These are phyloP conservation scores for Monopis laevigella DNA, from an alignment of 2,888 invertebrate species.

Conservation along the genomic window DNA sequence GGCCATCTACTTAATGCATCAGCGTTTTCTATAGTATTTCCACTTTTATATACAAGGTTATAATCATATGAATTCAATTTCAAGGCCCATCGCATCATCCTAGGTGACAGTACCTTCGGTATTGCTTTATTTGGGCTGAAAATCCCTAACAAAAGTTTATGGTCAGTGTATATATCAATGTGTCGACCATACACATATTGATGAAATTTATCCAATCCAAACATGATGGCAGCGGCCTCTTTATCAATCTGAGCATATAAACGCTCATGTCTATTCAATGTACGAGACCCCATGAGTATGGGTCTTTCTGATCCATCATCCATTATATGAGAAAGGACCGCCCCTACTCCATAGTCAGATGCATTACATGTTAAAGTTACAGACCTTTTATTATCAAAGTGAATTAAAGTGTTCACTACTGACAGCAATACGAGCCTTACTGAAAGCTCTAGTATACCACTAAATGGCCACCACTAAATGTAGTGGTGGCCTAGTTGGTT, in stretches of 20 bases:
- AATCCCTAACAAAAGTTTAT: slow-evolving; percentile 15
- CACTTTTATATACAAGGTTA: slow-evolving; percentile 19
- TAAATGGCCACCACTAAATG: not conserved
- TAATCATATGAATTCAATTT: slow-evolving; percentile 19
- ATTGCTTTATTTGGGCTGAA: slow-evolving; percentile 18
- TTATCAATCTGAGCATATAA: slow-evolving; percentile 19
- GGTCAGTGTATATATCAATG: slow-evolving; percentile 19
- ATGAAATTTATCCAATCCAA: slow-evolving; percentile 14
- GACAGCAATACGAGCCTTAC: too few species aligned
- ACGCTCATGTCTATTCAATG: slow-evolving; percentile 17
- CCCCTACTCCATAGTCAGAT: slow-evolving; percentile 20
- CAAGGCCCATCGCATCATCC: slow-evolving; percentile 20
- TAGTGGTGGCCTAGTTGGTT: too few species aligned
- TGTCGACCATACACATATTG: slow-evolving; percentile 1
- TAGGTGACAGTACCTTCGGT: slow-evolving; percentile 18
- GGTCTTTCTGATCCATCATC: slow-evolving; percentile 19
- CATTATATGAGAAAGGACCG: slow-evolving; percentile 16
- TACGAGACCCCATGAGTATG: slow-evolving; percentile 17
- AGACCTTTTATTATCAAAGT: slow-evolving; percentile 17
- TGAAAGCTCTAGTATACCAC: too few species aligned
- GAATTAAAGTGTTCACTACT: slow-evolving; percentile 16
- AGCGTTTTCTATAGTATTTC: slow-evolving; percentile 20
- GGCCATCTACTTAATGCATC: slow-evolving; percentile 22
- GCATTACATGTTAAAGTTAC: slow-evolving; percentile 19
- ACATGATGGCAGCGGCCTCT: slow-evolving; percentile 19